Evolutionary conservation across 1,140 invertebrate species (phyloP).

Genomic region (Laupala kohalensis): DNA sequence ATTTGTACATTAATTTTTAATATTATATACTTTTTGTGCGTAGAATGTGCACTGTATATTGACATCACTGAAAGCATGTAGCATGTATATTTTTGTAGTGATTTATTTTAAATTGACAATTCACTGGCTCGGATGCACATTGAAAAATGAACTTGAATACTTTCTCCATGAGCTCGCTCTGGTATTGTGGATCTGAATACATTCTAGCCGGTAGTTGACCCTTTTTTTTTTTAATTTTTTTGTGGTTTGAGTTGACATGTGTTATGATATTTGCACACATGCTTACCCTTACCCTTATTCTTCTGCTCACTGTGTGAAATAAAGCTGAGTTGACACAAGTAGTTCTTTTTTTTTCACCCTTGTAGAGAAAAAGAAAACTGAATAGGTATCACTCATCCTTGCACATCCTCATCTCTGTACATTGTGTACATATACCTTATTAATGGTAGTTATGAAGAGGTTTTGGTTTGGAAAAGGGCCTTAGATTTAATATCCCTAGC

Average conservation of each 20-base stretch:
- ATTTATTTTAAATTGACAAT: neutral
- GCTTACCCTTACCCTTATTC: neutral
- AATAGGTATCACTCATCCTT: too few species aligned
- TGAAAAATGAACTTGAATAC: neutral
- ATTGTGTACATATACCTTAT: too few species aligned
- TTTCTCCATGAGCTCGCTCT: too few species aligned
- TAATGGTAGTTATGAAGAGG: too few species aligned
- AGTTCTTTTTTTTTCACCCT: neutral
- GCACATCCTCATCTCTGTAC: too few species aligned
- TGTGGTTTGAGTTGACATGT: neutral
- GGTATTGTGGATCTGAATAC: too few species aligned
- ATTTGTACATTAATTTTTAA: neutral
- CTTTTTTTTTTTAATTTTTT: neutral
- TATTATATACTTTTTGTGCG: neutral
- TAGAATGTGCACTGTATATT: neutral
- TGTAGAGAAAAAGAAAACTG: too few species aligned
- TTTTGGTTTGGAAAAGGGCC: too few species aligned
- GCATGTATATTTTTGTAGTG: neutral
- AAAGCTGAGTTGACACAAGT: neutral
- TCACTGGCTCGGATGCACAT: neutral
- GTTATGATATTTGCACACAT: neutral
- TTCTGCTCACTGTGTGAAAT: neutral
- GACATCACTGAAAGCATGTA: neutral
- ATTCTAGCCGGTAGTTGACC: too few species aligned
- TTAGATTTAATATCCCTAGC: too few species aligned